These are phyloP conservation scores for Anneissia japonica DNA, from an alignment of 35 echinoderm and acorn worm genomes.

Conservation along the genomic window DNA sequence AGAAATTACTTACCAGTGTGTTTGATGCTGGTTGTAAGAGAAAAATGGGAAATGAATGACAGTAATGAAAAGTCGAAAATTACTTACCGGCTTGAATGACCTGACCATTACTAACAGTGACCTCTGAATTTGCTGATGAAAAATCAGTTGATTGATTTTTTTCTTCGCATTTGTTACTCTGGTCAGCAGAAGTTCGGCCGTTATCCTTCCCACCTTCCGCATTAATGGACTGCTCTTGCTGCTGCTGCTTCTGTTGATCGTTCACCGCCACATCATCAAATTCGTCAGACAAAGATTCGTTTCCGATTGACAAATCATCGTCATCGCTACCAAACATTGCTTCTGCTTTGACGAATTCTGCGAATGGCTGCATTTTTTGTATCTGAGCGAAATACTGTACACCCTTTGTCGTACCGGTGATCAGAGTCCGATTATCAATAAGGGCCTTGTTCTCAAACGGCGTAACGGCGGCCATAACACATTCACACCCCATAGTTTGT, in stretches of 20 bases:
- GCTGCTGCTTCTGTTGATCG: not conserved
- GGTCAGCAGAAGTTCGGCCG: not conserved
- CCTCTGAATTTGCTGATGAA: not conserved
- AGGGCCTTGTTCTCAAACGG: not conserved
- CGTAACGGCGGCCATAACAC: not conserved
- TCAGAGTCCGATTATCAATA: not conserved
- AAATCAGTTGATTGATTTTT: not conserved
- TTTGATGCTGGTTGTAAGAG: too few relatives aligned
- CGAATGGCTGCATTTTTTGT: conserved; percentile 1
- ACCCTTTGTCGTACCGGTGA: not conserved
- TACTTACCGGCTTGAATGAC: not conserved
- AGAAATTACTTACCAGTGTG: too few relatives aligned
- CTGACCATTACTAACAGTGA: not conserved
- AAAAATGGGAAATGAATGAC: too few relatives aligned
- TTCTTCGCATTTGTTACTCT: not conserved
- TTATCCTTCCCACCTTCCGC: not conserved
- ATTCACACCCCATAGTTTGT: conserved; percentile 7
- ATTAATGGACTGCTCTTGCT: conserved; percentile 12
- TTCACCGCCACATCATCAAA: not conserved
- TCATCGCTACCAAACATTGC: not conserved
- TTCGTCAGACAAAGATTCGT: not conserved
- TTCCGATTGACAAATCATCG: not conserved
- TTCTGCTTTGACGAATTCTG: not conserved
- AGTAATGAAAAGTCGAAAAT: too few relatives aligned
- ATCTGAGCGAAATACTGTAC: conserved; percentile 13